Percentiles rank a stretch among this genome's conserved stretches.
Evolutionary conservation across 2,888 invertebrate genomes (phyloP).

Genomic region (Meghimatium bilineatum): DNA sequence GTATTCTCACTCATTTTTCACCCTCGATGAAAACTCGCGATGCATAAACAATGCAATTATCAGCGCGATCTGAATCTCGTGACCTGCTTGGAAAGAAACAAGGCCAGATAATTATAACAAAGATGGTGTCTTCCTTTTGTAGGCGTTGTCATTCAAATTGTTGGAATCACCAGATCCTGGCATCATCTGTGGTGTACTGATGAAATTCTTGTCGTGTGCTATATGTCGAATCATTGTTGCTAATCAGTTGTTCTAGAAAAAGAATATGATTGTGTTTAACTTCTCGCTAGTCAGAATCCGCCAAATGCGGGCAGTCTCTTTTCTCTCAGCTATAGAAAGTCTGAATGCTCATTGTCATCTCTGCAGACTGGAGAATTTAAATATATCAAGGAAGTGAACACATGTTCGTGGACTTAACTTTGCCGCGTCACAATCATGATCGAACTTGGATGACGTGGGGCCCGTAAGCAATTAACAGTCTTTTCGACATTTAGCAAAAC

Average conservation of each 20-base stretch:
- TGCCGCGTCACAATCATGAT: too few species aligned
- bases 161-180: background rate
- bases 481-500: too few species aligned
- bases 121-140: background rate
- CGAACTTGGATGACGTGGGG: too few species aligned
- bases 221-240: background rate
- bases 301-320: background rate
- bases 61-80: background rate
- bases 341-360: too few species aligned
- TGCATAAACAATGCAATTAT: slow-evolving; percentile 9
- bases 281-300: background rate
- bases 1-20: background rate
- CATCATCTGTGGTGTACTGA: background rate
- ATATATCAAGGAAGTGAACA: too few species aligned
- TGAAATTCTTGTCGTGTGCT: background rate
- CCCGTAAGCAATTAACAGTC: too few species aligned
- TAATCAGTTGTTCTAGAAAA: too few species aligned
- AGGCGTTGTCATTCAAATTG: background rate
- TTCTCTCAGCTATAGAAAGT: too few species aligned
- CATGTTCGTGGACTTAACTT: too few species aligned
- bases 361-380: too few species aligned
- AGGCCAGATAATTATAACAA: background rate
- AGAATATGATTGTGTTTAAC: background rate
- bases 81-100: background rate
- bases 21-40: background rate